Conservation (phyloP, 2,797 vertebrate genomes). For the Bradypodion pumilum region DNA sequence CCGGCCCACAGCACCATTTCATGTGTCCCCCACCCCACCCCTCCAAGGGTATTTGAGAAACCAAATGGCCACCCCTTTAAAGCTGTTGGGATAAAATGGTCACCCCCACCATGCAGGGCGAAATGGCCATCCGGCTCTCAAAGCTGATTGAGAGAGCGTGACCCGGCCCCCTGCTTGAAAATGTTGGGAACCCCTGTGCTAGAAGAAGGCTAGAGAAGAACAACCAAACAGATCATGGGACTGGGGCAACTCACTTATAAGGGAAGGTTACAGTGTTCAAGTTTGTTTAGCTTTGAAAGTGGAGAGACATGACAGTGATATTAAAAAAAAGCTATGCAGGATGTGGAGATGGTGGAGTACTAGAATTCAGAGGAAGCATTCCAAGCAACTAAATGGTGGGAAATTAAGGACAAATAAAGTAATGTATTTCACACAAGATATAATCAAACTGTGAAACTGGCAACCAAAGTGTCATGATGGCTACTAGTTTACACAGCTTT, state of each 20-base stretch:
- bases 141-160: no score
- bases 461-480: background rate
- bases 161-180: no score
- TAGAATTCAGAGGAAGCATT: background rate
- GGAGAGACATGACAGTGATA: no score
- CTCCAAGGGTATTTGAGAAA: no score
- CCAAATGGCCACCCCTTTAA: no score
- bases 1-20: no score
- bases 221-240: background rate
- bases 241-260: background rate
- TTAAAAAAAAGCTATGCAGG: background rate
- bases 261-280: background rate
- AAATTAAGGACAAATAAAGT: background rate
- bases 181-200: no score
- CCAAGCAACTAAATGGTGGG: background rate
- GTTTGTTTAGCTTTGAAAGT: background rate
- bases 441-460: background rate
- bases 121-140: no score
- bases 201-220: background rate
- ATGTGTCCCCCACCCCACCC: no score
- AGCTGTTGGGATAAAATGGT: no score
- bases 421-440: background rate
- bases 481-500: background rate
- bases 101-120: no score
- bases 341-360: background rate